Conservation (phyloP, 2,888 invertebrate species). For the Cepaea hortensis region DNA sequence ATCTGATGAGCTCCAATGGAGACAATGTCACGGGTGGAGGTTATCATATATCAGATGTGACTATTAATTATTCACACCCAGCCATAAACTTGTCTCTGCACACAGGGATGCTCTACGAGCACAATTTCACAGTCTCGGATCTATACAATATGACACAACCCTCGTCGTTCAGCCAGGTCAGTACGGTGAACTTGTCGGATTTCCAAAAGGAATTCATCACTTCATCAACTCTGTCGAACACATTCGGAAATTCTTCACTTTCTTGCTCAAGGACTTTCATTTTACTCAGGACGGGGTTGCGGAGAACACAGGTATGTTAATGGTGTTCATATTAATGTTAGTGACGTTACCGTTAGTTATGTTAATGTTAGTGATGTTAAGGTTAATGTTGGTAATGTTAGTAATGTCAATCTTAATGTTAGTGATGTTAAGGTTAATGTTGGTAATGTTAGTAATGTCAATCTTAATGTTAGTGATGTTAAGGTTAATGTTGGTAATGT, state of each 20-base stretch:
- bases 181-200: background rate
- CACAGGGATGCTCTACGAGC: background rate
- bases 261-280: conserved; percentile 18
- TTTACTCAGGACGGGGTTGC: conserved; percentile 23
- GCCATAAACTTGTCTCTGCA: background rate
- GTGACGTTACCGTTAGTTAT: background rate
- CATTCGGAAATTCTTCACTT: background rate
- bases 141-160: background rate
- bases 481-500: no score
- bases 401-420: no score
- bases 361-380: no score
- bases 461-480: no score
- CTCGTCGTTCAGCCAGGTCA: background rate
- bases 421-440: no score
- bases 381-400: no score
- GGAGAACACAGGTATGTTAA: conserved; percentile 21
- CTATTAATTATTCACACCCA: background rate
- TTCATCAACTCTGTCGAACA: background rate
- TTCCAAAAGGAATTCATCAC: background rate
- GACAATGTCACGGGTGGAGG: background rate
- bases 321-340: background rate
- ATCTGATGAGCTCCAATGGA: background rate
- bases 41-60: background rate
- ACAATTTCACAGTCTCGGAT: background rate
- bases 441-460: no score